phyloP scores from a whole-genome alignment of 2,797 vertebrate genomes.

The Numenius phaeopus region DNA sequence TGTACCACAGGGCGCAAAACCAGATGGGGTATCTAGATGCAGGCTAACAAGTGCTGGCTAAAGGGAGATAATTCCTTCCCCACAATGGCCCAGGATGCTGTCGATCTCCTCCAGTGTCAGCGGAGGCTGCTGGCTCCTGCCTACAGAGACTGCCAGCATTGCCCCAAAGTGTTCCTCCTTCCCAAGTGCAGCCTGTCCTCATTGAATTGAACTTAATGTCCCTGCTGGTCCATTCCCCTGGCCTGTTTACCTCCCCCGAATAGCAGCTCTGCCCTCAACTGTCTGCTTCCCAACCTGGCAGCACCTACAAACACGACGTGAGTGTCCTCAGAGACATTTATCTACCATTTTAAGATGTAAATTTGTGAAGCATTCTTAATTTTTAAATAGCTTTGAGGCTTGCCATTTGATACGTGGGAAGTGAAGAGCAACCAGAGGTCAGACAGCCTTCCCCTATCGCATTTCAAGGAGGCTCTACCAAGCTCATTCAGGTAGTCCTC shows the following conservation, averaged over 20 bases:
- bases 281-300: background rate
- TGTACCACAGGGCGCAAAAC: rapidly evolving
- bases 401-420: background rate
- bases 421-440: background rate
- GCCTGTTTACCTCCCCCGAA: background rate
- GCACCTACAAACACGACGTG: rapidly evolving
- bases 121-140: background rate
- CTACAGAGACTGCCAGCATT: background rate
- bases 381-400: background rate
- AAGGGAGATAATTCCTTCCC: background rate
- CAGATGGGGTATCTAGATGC: background rate
- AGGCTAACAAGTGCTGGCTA: background rate
- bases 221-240: background rate
- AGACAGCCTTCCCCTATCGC: background rate
- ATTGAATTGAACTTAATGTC: background rate
- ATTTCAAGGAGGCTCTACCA: background rate
- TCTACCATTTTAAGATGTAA: background rate
- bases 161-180: background rate
- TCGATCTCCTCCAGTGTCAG: rapidly evolving
- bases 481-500: background rate
- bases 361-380: background rate
- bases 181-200: background rate
- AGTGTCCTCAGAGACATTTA: background rate
- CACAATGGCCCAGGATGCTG: background rate
- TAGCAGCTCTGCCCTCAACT: background rate